Percentiles rank a stretch among this genome's conserved stretches.
Evolutionary conservation across 2,888 invertebrate species (phyloP).

Genomic region (Caenorhabditis becei): DNA sequence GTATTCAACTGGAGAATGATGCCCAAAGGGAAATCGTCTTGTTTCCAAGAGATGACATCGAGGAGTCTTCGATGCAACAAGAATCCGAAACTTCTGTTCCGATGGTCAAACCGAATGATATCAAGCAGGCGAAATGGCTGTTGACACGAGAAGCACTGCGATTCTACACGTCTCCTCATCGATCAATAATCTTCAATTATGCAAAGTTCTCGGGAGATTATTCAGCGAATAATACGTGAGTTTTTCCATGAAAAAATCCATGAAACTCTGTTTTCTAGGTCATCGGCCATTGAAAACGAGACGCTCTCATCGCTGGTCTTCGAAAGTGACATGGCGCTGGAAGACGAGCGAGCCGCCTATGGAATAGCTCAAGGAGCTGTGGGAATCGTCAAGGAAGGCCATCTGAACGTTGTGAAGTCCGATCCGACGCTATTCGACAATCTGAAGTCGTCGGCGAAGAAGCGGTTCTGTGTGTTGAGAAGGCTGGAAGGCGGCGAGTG

Average conservation of each 20-base stretch:
- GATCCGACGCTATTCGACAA: constrained; percentile 76
- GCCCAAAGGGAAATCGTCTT: constrained; percentile 78
- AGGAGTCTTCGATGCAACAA: constrained; percentile 61
- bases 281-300: constrained; percentile 66
- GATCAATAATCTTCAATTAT: constrained; percentile 93
- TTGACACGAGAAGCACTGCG: constrained; percentile 73
- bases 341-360: constrained; percentile 72
- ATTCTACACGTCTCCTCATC: constrained; percentile 85
- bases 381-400: constrained; percentile 65
- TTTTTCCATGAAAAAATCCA: not conserved
- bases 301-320: constrained; percentile 74
- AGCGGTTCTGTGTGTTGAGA: constrained; percentile 75
- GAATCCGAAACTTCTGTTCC: constrained; percentile 70
- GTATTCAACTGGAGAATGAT: constrained; percentile 79
- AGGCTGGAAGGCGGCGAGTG: constrained; percentile 72
- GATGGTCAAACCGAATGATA: constrained; percentile 67
- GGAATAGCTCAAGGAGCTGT: constrained; percentile 31
- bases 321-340: constrained; percentile 77
- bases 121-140: constrained; percentile 74
- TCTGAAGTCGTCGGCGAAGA: constrained; percentile 75
- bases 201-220: constrained; percentile 91
- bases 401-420: constrained; percentile 70
- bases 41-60: constrained; percentile 80
- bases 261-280: constrained; percentile 33
- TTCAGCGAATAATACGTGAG: constrained; percentile 67